These are phyloP conservation scores for Psittacula echo DNA, from an alignment of 2,797 vertebrate genomes.

Conservation along the genomic window DNA sequence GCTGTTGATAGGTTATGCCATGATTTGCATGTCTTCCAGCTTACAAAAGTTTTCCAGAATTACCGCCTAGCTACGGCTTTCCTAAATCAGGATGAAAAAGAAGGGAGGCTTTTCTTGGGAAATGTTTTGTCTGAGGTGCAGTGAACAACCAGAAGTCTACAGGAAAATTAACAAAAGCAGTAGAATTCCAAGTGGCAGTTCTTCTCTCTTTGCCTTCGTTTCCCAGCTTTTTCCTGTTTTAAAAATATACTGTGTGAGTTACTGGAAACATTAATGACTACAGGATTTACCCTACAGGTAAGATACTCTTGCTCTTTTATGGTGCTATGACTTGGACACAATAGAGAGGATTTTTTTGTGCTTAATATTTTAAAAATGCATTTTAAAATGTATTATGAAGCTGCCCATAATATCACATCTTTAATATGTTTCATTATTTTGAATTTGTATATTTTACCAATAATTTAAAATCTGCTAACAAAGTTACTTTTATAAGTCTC, in stretches of 20 bases:
- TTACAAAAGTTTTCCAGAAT: not conserved
- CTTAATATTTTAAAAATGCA: not conserved
- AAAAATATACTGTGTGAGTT: not conserved
- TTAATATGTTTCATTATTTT: not conserved
- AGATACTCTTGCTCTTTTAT: not conserved
- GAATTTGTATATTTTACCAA: not conserved
- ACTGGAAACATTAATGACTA: slow-evolving; percentile 1
- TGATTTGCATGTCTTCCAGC: not conserved
- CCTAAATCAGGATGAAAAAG: not conserved
- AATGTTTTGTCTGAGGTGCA: not conserved
- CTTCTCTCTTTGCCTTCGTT: not conserved
- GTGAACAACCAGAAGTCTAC: not conserved
- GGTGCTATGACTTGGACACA: not conserved
- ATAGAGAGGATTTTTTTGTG: not conserved
- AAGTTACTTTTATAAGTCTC: not conserved
- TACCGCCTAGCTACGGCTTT: not conserved
- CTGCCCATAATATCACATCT: not conserved
- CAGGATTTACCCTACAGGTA: not conserved
- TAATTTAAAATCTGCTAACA: not conserved
- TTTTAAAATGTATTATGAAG: not conserved
- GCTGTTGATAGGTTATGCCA: not conserved
- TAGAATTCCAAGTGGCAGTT: not conserved
- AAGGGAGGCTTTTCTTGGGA: rapidly evolving
- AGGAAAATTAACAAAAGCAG: not conserved
- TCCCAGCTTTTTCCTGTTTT: not conserved